These are phyloP conservation scores for Typhlomys cinereus DNA, from an alignment of 2,113 vertebrate genomes.

Conservation along the genomic window DNA sequence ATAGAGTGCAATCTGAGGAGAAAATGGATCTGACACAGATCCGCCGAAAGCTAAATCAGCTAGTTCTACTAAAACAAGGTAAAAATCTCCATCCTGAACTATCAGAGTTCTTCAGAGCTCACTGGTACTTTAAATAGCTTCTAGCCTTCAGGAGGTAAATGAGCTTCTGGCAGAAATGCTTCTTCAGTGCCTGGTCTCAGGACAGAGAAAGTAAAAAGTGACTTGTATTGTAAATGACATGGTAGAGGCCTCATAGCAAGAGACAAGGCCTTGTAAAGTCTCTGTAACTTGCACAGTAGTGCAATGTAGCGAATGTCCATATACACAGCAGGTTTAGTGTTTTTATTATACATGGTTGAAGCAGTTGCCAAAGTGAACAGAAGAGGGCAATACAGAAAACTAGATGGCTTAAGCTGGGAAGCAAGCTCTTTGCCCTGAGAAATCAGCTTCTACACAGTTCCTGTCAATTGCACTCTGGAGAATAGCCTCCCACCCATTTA, in stretches of 20 bases:
- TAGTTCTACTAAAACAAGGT: slow-evolving; percentile 18
- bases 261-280: not conserved
- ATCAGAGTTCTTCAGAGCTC: slow-evolving; percentile 53
- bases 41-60: slow-evolving; percentile 17
- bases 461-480: not conserved
- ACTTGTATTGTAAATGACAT: not conserved
- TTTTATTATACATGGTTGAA: not conserved
- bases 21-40: not conserved
- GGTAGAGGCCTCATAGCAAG: not conserved
- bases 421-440: not conserved
- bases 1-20: not conserved
- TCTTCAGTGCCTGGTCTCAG: not conserved
- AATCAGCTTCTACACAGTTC: not conserved
- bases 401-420: not conserved
- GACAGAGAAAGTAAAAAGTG: not conserved
- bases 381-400: not conserved
- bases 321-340: not conserved
- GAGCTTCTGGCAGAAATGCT: slow-evolving; percentile 1
- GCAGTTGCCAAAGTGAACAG: not conserved
- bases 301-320: not conserved
- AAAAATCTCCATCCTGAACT: not conserved
- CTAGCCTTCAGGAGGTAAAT: slow-evolving; percentile 61
- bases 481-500: not conserved
- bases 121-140: slow-evolving; percentile 59
- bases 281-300: not conserved